Percentiles rank a stretch among this genome's conserved stretches.
Conservation (phyloP, 2,797 vertebrate genomes). For the Sandelia bainsii region DNA sequence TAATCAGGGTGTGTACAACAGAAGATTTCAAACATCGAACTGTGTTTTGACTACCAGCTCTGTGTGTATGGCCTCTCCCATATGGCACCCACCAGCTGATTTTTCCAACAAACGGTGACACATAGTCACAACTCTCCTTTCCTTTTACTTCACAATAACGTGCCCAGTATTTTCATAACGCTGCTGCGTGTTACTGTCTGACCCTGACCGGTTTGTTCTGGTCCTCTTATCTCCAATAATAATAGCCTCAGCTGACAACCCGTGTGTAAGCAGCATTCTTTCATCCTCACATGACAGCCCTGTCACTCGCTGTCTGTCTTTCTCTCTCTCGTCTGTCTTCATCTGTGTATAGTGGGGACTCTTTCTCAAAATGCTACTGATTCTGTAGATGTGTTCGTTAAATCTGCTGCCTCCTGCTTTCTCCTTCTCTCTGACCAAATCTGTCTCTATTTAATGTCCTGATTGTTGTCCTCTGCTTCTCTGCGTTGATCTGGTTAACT, state of each 20-base stretch:
- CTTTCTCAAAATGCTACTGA: neutral
- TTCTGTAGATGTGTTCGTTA: neutral
- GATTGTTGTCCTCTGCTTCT: neutral
- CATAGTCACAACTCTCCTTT: neutral
- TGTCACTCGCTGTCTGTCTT: slow-evolving; percentile 47
- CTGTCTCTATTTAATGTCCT: slow-evolving; percentile 7
- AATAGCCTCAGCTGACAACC: slow-evolving; percentile 81
- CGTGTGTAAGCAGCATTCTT: slow-evolving; percentile 81
- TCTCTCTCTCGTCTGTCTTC: slow-evolving; percentile 38
- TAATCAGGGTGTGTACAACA: slow-evolving; percentile 19
- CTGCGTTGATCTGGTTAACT: neutral
- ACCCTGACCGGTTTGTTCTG: slow-evolving; percentile 74
- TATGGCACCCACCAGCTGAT: neutral
- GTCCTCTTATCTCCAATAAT: slow-evolving; percentile 78
- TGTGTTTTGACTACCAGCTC: neutral
- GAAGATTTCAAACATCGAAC: neutral
- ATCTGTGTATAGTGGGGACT: slow-evolving; percentile 34
- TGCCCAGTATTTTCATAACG: slow-evolving; percentile 32
- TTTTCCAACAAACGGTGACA: neutral
- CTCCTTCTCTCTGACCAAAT: neutral
- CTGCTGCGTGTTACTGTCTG: slow-evolving; percentile 28
- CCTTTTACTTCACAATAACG: slow-evolving; percentile 24
- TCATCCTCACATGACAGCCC: slow-evolving; percentile 79
- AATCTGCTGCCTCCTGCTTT: neutral
- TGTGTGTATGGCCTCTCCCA: neutral